Base-by-base conservation (phyloP, 2,797 vertebrate genomes). In the Phyllotis vaccarum region DNA sequence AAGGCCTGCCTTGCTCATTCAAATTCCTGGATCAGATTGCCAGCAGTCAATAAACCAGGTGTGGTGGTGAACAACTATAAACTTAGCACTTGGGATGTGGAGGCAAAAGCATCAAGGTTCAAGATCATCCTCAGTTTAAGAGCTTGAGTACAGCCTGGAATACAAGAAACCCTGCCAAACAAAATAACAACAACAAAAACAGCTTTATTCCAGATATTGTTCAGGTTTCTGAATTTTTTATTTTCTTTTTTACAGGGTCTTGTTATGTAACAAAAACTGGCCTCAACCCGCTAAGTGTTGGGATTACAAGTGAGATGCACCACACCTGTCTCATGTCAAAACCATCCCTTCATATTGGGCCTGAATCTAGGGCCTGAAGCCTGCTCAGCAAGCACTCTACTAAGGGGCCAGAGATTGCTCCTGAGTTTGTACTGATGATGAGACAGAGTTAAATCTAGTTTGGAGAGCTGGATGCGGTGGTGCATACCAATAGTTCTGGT, bases 181-280 rank as follows among this genome's bases (percentile, higher is more conserved):
- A 86, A 70, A 86, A 68, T 34, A 66, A 49, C 24, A 87, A 74
- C 16, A 74, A 87, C 6, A 52, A 64, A 60, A 86, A 46, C 49
- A 95, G 49, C 78, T 93, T 40, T 74, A 94, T 72, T 86, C 40
- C 90, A 87, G 46, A 94, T 80, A 95, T 0, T 95, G 37, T 88
- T 22, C 13, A 82, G 54, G 10, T 54, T 86, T 75, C 58, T 83
- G 46, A 37, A 29, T 80, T 96, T 91, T 91, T 89, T 60, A n/a
- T 56, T 34, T 46, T 43, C 10, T 22, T 82, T 43, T 80, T 56
- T 31, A 74, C 5, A 54, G 24, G 14, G 49, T 78, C 58, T 64
- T 88, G 52, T 9, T 58, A 89, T 64, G 31, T 54, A 43, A 12
- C n/a, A 2, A 12, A 80, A 54, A 66, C 54, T 56, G 11, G 2